Conservation (phyloP, 2,113 vertebrate species). For the Trichomycterus rosablanca region DNA sequence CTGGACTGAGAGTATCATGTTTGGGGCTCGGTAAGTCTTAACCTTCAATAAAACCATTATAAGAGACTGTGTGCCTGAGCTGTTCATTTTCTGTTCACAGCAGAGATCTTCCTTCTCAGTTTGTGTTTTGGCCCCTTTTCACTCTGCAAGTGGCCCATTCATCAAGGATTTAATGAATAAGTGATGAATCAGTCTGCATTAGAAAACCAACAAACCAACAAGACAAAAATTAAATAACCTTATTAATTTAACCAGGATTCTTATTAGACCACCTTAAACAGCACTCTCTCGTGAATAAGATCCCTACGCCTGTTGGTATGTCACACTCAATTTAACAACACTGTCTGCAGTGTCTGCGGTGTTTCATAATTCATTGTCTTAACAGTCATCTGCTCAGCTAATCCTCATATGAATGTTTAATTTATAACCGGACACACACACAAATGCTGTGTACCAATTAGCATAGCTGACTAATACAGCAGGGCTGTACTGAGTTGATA, state of each 20-base stretch:
- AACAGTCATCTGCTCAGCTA: slow-evolving; percentile 16
- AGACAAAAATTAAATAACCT: neutral
- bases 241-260: neutral
- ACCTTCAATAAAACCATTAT: slow-evolving; percentile 5
- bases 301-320: neutral
- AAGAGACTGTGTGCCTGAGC: neutral
- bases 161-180: slow-evolving; percentile 7
- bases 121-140: neutral
- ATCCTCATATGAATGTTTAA: slow-evolving; percentile 54
- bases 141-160: slow-evolving; percentile 3
- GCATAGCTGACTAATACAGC: slow-evolving; percentile 27
- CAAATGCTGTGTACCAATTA: slow-evolving; percentile 44
- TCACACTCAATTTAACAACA: neutral
- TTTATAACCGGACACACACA: slow-evolving; percentile 47
- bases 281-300: too few relatives aligned
- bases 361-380: slow-evolving; percentile 12
- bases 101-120: neutral
- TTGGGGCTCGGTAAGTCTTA: slow-evolving; percentile 89
- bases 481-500: slow-evolving; percentile 21
- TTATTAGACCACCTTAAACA: too few relatives aligned
- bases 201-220: neutral
- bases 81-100: slow-evolving; percentile 10
- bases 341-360: neutral
- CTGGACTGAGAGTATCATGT: slow-evolving; percentile 91
- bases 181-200: neutral